Evolutionary conservation across 2,888 invertebrate species (phyloP).

Genomic region (Parnassius orleans): DNA sequence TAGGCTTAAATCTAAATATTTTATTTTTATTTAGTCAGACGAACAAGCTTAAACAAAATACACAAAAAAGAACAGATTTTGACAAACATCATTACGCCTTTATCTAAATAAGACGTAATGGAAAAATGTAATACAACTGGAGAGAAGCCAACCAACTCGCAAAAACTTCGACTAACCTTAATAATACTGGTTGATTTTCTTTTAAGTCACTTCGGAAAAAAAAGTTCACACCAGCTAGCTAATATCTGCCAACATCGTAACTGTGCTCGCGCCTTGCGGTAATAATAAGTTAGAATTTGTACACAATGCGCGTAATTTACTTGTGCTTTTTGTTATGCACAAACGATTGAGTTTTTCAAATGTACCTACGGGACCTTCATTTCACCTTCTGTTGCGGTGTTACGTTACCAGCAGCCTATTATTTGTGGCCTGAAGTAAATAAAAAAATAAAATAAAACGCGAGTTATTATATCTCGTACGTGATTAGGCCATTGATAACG

Average conservation of each 20-base stretch:
- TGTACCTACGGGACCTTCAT: slow-evolving; percentile 34
- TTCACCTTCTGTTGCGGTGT: slow-evolving; percentile 37
- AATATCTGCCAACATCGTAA: slow-evolving; percentile 7
- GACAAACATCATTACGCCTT: too few relatives aligned
- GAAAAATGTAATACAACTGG: slow-evolving; percentile 10
- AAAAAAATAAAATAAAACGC: slow-evolving; percentile 41
- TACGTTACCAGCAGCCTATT: slow-evolving; percentile 54
- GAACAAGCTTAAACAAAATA: too few relatives aligned
- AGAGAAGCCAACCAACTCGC: slow-evolving; percentile 3
- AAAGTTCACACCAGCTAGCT: neutral
- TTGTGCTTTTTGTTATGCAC: slow-evolving; percentile 19
- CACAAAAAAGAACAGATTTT: neutral
- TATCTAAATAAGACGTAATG: neutral
- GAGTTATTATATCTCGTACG: slow-evolving; percentile 44
- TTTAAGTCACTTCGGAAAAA: slow-evolving; percentile 6
- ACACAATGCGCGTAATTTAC: slow-evolving; percentile 17
- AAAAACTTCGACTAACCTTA: slow-evolving; percentile 8
- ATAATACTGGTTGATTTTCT: slow-evolving; percentile 17
- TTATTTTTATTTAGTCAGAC: too few relatives aligned
- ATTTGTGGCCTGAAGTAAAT: slow-evolving; percentile 51
- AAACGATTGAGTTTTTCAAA: slow-evolving; percentile 18
- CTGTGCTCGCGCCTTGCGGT: neutral
- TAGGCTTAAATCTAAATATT: too few relatives aligned
- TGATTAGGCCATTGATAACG: slow-evolving; percentile 17
- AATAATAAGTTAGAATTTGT: slow-evolving; percentile 22